These are phyloP conservation scores for Trichogramma pretiosum DNA, from an alignment of 1,140 invertebrate genomes.

Conservation along the genomic window DNA sequence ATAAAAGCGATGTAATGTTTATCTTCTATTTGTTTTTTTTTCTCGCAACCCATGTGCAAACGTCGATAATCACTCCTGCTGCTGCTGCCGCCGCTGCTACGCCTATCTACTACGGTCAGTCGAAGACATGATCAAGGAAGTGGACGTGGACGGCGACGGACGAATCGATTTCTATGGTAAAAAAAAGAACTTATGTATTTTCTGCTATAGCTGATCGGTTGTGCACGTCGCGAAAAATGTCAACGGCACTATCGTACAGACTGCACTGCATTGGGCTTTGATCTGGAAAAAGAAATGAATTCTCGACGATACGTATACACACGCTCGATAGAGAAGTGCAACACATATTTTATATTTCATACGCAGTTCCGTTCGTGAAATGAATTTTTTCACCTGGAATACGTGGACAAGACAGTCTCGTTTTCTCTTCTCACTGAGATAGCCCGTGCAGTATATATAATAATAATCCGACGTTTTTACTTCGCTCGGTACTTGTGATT, in stretches of 20 bases:
- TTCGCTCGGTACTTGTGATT: no score
- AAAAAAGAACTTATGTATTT: conserved; percentile 18
- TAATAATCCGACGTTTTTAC: no score
- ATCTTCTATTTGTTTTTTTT: no score
- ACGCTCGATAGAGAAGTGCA: no score
- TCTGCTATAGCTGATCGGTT: background rate
- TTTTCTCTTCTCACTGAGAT: no score
- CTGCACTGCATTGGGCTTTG: background rate
- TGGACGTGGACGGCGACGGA: conserved; percentile 81
- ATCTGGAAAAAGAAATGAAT: conserved; percentile 12
- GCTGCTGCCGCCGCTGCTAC: no score
- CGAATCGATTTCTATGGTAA: conserved; percentile 81
- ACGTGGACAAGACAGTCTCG: background rate
- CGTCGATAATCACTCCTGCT: no score
- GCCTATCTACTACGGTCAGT: no score
- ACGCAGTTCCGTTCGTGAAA: background rate
- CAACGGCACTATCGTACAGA: conserved; percentile 5
- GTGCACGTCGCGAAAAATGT: background rate
- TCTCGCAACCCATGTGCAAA: no score
- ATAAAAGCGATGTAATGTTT: no score
- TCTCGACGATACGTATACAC: background rate
- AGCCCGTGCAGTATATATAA: no score
- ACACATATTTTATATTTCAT: background rate
- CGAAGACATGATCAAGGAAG: conserved; percentile 88
- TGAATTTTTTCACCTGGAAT: background rate